Percentiles rank a stretch among this genome's conserved stretches.
phyloP scores from a whole-genome alignment of 1,140 invertebrate species.

The Drosophila sp. region DNA sequence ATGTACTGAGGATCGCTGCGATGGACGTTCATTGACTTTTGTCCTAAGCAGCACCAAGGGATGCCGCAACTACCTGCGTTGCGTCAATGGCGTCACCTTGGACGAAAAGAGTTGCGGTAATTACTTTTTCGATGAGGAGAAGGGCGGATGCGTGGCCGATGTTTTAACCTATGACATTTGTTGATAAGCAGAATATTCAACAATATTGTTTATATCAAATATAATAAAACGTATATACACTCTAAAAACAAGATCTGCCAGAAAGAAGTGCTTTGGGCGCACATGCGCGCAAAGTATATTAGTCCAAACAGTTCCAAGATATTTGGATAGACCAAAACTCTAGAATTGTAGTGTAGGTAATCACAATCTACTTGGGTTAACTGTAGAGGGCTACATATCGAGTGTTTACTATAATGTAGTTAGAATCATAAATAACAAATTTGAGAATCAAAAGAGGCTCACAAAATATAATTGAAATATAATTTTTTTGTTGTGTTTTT shows the following conservation, averaged over 20 bases:
- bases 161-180: slow-evolving; percentile 40
- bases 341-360: no score
- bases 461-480: slow-evolving; percentile 15
- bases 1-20: slow-evolving; percentile 68
- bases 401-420: background rate
- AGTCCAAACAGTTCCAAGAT: no score
- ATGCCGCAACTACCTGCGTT: slow-evolving; percentile 62
- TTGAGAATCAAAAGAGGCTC: background rate
- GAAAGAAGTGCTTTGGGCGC: no score
- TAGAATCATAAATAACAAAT: background rate
- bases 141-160: slow-evolving; percentile 34
- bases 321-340: no score
- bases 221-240: background rate
- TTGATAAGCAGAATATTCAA: background rate
- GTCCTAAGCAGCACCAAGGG: slow-evolving; percentile 49
- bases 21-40: slow-evolving; percentile 53
- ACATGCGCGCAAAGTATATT: no score
- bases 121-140: slow-evolving; percentile 53
- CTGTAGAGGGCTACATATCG: no score
- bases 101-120: slow-evolving; percentile 55
- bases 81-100: slow-evolving; percentile 39
- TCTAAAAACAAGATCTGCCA: no score
- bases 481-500: background rate
- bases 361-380: no score
- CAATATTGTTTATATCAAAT: background rate